These are phyloP conservation scores for Ichneumon xanthorius DNA, from an alignment of 2,888 invertebrate species.

Conservation along the genomic window DNA sequence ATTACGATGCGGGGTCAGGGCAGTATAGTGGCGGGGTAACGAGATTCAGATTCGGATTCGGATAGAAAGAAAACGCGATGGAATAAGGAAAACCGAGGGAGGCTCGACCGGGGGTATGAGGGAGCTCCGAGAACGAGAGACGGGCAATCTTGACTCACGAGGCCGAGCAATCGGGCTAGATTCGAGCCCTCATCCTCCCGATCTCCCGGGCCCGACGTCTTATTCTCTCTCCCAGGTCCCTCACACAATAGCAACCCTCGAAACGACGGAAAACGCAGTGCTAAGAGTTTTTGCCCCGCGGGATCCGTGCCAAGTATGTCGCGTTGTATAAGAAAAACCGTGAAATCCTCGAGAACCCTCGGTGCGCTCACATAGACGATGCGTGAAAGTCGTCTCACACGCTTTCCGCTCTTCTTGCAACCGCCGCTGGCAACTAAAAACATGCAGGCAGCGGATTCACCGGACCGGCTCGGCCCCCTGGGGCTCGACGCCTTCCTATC, in stretches of 20 bases:
- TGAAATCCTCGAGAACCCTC: slow-evolving; percentile 20
- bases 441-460: slow-evolving; percentile 34
- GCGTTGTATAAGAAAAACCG: slow-evolving; percentile 41
- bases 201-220: slow-evolving; percentile 24
- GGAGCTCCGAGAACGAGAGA: slow-evolving; percentile 34
- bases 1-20: neutral
- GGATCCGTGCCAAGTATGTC: slow-evolving; percentile 52
- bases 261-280: slow-evolving; percentile 55
- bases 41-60: slow-evolving; percentile 57
- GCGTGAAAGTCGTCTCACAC: slow-evolving; percentile 37
- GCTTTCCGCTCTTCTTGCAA: slow-evolving; percentile 3
- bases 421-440: slow-evolving; percentile 42
- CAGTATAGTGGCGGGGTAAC: slow-evolving; percentile 27
- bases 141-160: slow-evolving; percentile 62
- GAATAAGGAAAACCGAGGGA: slow-evolving; percentile 24
- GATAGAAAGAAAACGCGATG: slow-evolving; percentile 52
- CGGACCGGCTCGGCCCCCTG: slow-evolving; percentile 22
- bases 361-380: slow-evolving; percentile 18
- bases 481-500: slow-evolving; percentile 50
- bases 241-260: slow-evolving; percentile 53
- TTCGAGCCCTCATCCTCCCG: slow-evolving; percentile 16
- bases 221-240: slow-evolving; percentile 9
- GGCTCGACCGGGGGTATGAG: neutral
- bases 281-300: slow-evolving; percentile 52
- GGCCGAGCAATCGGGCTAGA: slow-evolving; percentile 49